Conservation (phyloP, 2,797 vertebrate genomes). For the Intellagama lesueurii region DNA sequence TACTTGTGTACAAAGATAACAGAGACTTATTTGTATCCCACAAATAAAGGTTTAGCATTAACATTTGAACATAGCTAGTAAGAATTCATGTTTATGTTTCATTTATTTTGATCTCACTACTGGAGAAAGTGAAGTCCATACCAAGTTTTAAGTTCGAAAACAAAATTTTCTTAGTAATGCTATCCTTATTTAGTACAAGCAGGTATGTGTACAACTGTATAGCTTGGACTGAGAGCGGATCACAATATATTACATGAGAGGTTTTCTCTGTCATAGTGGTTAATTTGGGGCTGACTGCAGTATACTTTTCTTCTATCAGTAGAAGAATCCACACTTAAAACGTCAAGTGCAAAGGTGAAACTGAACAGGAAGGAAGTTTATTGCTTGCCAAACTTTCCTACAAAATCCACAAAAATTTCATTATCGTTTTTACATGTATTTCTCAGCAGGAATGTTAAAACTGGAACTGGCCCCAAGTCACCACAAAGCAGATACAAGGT, state of each 20-base stretch:
- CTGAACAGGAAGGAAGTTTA: not conserved
- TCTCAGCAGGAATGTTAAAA: not conserved
- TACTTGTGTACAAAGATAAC: not conserved
- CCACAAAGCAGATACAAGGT: not conserved
- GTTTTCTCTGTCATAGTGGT: not conserved
- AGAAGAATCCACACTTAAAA: not conserved
- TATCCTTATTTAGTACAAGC: not conserved
- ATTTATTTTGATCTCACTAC: too few relatives aligned
- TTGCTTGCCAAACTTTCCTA: not conserved
- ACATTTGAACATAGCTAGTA: not conserved
- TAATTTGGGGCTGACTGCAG: not conserved
- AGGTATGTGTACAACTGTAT: not conserved
- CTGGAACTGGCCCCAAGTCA: not conserved
- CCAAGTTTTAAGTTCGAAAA: too few relatives aligned
- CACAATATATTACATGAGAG: not conserved
- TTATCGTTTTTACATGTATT: not conserved
- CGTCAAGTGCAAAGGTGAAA: not conserved
- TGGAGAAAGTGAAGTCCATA: too few relatives aligned
- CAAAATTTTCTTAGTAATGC: too few relatives aligned
- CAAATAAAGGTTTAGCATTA: too few relatives aligned
- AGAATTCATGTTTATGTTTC: too few relatives aligned
- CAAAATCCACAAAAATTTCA: not conserved
- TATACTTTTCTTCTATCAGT: not conserved
- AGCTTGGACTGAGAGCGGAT: not conserved
- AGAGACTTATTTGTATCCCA: not conserved